phyloP scores from a whole-genome alignment of 2,888 invertebrate species.

The Limenitis arthemis region DNA sequence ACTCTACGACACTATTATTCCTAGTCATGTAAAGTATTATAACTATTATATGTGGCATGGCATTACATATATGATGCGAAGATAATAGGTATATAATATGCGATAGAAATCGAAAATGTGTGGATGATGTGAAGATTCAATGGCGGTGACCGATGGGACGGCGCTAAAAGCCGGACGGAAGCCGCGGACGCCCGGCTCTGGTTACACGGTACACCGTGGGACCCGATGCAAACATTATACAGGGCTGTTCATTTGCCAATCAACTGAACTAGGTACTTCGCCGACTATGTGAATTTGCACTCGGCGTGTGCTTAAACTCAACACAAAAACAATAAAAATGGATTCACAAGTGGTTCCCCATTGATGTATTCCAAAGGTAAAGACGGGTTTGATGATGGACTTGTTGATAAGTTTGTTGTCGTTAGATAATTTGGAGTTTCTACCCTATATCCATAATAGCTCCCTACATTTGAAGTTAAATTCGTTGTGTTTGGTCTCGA shows the following conservation, averaged over 20 bases:
- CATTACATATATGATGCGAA: no score
- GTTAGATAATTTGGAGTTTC: no score
- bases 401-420: no score
- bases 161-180: slow-evolving; percentile 72
- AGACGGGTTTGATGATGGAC: no score
- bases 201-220: slow-evolving; percentile 63
- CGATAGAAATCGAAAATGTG: slow-evolving; percentile 6
- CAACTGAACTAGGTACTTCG: not conserved
- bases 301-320: not conserved
- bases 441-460: no score
- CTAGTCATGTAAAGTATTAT: no score
- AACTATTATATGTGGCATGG: no score
- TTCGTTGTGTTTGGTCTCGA: no score
- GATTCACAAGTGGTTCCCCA: no score
- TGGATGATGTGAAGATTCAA: slow-evolving; percentile 27
- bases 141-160: slow-evolving; percentile 44
- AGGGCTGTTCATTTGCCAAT: slow-evolving; percentile 40
- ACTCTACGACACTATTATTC: no score
- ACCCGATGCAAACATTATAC: slow-evolving; percentile 49
- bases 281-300: not conserved
- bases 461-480: no score
- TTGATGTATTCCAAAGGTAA: no score
- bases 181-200: slow-evolving; percentile 62
- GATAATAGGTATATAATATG: not conserved
- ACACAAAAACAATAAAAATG: not conserved